Conservation (phyloP, 2,113 vertebrate species). For the Uria aalge region DNA sequence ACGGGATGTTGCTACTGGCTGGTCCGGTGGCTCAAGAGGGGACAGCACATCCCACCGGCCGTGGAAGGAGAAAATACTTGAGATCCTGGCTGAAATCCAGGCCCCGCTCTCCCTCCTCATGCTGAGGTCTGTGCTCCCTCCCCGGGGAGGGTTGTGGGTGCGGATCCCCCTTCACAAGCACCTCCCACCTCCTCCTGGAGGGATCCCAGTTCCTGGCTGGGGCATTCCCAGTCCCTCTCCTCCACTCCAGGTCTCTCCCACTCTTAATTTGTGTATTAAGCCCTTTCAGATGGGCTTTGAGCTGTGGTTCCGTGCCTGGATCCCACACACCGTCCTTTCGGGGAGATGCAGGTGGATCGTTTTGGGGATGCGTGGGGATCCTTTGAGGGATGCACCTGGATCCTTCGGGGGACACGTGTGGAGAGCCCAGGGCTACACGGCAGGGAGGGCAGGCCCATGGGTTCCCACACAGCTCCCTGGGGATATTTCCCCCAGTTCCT, state of each 20-base stretch:
- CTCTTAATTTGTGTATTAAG: background rate
- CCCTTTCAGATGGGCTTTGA: background rate
- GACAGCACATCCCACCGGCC: accelerated
- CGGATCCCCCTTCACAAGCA: accelerated
- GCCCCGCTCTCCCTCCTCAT: conserved; percentile 26
- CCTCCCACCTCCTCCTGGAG: background rate
- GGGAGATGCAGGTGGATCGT: background rate
- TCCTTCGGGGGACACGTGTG: background rate
- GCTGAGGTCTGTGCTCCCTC: conserved; percentile 58
- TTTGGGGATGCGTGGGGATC: background rate
- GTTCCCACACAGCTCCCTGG: background rate
- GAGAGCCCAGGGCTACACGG: background rate
- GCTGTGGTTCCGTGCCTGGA: accelerated
- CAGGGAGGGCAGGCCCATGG: background rate
- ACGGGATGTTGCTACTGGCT: background rate
- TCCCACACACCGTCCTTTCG: accelerated
- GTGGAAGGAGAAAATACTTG: conserved; percentile 19
- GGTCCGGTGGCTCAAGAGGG: accelerated
- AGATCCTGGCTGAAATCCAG: conserved; percentile 67
- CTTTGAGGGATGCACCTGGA: no score
- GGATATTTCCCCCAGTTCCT: background rate
- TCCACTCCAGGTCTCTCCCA: accelerated
- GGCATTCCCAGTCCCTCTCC: background rate
- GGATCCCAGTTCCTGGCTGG: background rate
- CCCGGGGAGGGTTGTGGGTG: background rate